Base-by-base conservation (phyloP, 2,113 vertebrate genomes). In the Silurus glanis region DNA sequence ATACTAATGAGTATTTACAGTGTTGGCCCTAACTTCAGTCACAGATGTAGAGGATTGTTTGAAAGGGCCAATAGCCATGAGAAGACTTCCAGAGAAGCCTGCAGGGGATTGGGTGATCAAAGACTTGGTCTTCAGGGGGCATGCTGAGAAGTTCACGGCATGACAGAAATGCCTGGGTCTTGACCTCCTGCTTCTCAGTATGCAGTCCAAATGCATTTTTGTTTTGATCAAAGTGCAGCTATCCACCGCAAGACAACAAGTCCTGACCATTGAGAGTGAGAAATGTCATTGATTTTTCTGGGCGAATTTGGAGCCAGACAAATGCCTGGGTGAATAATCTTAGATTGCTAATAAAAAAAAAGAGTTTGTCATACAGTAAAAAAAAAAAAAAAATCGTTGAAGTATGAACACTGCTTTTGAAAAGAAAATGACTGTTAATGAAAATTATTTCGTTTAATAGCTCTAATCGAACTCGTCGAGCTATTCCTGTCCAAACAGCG, bases 121-220 rank as follows among this genome's bases (percentile, higher is more conserved):
- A 91, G 90, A 61, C 59, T 45, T 17, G 7, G 78, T 81, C 86
- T 88, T 64, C 37, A 14, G 71, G 64, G 71, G 80, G 71, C 37
- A 55, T 49, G 62, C 83, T 86, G 80, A 84, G 89, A 89, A 88
- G 79, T 82, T 88, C 88, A 76, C 83, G 49, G 79, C 71, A 83
- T 82, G 90, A 83, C 76, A 85, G 83, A 66, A 84, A 53, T 25
- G 71, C 87, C 90, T 84, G 89, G 83, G 89, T 87, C 85, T 87
- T 83, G 83, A 86, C 90, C 89, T 90, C 86, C 89, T 90, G 89
- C 89, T 90, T 67, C 56, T 74, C 80, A 58, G 64, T 80, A 84
- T 25, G 80, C 67, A 2, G 37, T 84, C 81, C 74, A 72, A 87
- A 82, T 79, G 79, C 23, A 67, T 83, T 78, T 5, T 87, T 74